phyloP scores from a whole-genome alignment of 2,797 vertebrate genomes.

The Carapus acus region DNA sequence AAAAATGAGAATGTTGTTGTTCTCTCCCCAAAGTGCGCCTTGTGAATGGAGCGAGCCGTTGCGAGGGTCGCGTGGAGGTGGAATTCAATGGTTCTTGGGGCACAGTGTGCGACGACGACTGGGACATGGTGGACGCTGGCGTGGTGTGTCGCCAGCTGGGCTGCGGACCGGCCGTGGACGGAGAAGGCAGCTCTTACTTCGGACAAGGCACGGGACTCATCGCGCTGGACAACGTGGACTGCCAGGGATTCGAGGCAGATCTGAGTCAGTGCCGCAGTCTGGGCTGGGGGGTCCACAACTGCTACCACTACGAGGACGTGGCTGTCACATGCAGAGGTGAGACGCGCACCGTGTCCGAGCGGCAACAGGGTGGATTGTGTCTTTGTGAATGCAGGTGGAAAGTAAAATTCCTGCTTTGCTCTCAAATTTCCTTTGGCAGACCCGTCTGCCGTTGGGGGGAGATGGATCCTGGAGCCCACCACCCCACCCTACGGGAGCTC shows the following conservation, averaged over 20 bases:
- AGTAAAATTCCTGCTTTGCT: slow-evolving; percentile 10
- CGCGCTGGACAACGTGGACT: slow-evolving; percentile 91
- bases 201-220: slow-evolving; percentile 85
- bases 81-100: slow-evolving; percentile 81
- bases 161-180: slow-evolving; percentile 78
- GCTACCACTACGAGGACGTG: slow-evolving; percentile 96
- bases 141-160: slow-evolving; percentile 89
- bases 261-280: slow-evolving; percentile 84
- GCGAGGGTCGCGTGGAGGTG: slow-evolving; percentile 90
- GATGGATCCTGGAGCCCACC: slow-evolving; percentile 36
- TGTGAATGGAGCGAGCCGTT: slow-evolving; percentile 79
- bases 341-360: neutral
- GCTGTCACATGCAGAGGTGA: slow-evolving; percentile 84
- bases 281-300: slow-evolving; percentile 95
- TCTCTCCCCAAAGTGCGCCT: slow-evolving; percentile 72
- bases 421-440: slow-evolving; percentile 42
- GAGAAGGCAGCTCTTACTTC: slow-evolving; percentile 78
- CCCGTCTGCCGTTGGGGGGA: slow-evolving; percentile 25
- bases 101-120: slow-evolving; percentile 92
- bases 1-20: slow-evolving; percentile 32
- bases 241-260: slow-evolving; percentile 78
- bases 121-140: slow-evolving; percentile 93
- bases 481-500: slow-evolving; percentile 38
- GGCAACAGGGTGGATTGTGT: neutral
- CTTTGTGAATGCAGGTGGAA: neutral